Percentiles rank a stretch among this genome's conserved stretches.
Conservation (phyloP, 2,888 invertebrate species). For the Exocentrus adspersus region DNA sequence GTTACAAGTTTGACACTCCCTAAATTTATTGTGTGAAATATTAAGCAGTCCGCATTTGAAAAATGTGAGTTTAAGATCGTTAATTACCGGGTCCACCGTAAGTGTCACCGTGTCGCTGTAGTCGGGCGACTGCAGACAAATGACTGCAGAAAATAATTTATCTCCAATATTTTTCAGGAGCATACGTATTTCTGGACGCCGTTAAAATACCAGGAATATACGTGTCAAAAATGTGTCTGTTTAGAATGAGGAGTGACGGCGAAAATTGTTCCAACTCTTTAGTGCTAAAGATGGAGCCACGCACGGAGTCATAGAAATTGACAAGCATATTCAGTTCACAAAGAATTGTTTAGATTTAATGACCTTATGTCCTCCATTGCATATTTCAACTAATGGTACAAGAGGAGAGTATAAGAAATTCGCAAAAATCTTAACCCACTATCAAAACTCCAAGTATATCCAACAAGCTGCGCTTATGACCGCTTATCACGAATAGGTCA, state of each 20-base stretch:
- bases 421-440: too few species aligned
- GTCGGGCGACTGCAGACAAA: slow-evolving; percentile 62
- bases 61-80: slow-evolving; percentile 64
- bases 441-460: too few species aligned
- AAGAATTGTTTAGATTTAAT: too few species aligned
- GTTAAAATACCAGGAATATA: slow-evolving; percentile 41
- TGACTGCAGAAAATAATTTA: slow-evolving; percentile 62
- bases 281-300: too few species aligned
- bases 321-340: too few species aligned
- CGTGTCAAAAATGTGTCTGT: slow-evolving; percentile 37
- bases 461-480: not conserved
- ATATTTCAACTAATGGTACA: too few species aligned
- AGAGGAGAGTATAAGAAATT: too few species aligned
- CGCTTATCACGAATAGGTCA: not conserved
- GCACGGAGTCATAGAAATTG: too few species aligned
- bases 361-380: too few species aligned
- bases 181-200: slow-evolving; percentile 30
- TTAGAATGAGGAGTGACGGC: slow-evolving; percentile 3
- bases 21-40: slow-evolving; percentile 64
- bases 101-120: slow-evolving; percentile 61
- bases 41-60: slow-evolving; percentile 61
- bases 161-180: slow-evolving; percentile 50
- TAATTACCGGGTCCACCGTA: slow-evolving; percentile 63
- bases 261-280: not conserved
- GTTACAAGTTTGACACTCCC: slow-evolving; percentile 59